These are phyloP conservation scores for Crax fasciolata DNA, from an alignment of 2,797 vertebrate genomes.

Conservation along the genomic window DNA sequence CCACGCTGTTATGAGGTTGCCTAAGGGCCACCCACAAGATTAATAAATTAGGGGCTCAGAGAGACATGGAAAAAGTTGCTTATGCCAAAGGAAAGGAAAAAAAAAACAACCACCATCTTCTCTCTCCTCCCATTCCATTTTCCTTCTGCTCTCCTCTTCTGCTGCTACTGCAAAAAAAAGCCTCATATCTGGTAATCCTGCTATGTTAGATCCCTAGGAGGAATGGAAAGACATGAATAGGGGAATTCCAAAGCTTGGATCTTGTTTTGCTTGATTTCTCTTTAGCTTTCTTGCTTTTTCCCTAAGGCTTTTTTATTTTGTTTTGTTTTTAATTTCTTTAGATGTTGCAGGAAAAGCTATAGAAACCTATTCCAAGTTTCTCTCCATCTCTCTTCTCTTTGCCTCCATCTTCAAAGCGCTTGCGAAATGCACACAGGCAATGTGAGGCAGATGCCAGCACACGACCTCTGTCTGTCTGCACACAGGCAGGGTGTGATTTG, in stretches of 20 bases:
- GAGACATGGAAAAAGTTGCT: constrained; percentile 18
- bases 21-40: neutral
- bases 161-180: neutral
- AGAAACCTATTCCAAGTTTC: neutral
- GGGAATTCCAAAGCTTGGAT: neutral
- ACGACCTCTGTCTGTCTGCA: constrained; percentile 53
- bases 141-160: neutral
- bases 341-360: neutral
- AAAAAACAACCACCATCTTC: neutral
- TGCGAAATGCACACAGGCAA: constrained; percentile 36
- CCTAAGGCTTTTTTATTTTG: neutral
- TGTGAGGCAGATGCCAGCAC: constrained; percentile 57
- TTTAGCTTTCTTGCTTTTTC: neutral
- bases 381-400: neutral
- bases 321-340: neutral
- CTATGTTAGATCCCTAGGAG: neutral
- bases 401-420: neutral
- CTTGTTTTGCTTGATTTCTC: neutral
- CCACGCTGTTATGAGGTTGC: neutral
- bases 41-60: neutral
- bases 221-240: neutral
- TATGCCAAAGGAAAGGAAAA: constrained; percentile 24
- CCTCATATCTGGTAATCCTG: neutral
- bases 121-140: neutral
- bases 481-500: constrained; percentile 18